These are phyloP conservation scores for Sclerodermus sp. DNA, from an alignment of 2,888 invertebrate species.

Conservation along the genomic window DNA sequence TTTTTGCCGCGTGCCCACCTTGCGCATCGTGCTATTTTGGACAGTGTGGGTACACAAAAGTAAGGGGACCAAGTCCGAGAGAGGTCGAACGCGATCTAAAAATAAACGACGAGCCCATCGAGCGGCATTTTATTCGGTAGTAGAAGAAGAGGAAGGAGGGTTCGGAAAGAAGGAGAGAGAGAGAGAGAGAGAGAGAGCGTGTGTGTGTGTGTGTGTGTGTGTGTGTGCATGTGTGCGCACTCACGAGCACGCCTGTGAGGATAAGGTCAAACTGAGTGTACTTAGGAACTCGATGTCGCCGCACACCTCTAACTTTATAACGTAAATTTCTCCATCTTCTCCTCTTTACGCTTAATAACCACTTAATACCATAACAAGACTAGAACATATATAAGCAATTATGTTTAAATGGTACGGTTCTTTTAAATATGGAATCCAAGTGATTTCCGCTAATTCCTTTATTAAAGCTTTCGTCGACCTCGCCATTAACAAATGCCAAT, in stretches of 20 bases:
- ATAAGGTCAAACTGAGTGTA: not conserved
- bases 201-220: conserved; percentile 3
- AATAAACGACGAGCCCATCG: conserved; percentile 37
- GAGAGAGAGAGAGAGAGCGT: no score
- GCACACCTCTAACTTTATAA: no score
- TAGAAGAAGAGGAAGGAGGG: conserved; percentile 1
- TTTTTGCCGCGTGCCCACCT: conserved; percentile 26
- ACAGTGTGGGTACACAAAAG: conserved; percentile 30
- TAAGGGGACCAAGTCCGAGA: conserved; percentile 34
- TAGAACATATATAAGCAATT: no score
- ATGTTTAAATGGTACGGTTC: no score
- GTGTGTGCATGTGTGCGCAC: not conserved
- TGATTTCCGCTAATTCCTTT: no score
- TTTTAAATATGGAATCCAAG: no score
- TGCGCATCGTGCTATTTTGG: conserved; percentile 31
- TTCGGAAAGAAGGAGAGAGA: no score
- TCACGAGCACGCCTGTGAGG: not conserved
- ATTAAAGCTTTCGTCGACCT: no score
- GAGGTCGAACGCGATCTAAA: conserved; percentile 32
- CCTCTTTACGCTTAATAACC: no score
- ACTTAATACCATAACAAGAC: no score
- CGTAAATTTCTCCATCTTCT: no score
- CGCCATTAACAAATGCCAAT: conserved; percentile 6
- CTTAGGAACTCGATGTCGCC: no score
- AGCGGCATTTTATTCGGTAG: conserved; percentile 20